Evolutionary conservation across 2,797 vertebrate genomes (phyloP), one percentile per base, ranked within the genome.

Genomic region (Periophthalmus magnuspinnatus): DNA sequence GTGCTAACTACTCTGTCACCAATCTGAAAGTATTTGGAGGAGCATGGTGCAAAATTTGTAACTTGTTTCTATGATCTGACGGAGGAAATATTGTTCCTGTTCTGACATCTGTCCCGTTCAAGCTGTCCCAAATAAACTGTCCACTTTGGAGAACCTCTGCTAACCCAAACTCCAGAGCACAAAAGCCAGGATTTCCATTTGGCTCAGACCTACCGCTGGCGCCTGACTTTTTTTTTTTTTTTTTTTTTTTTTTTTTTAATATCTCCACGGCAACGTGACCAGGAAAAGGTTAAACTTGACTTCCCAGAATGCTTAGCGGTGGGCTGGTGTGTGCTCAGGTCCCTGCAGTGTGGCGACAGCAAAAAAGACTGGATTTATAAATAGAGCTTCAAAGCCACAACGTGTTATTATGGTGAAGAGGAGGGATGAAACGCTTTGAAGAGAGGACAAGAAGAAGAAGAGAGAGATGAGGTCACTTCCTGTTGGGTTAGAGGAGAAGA

Each of bases 361-460:
- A 90, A 76, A 83, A n/a, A 71, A 82, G 77, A 58, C 56, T 60
- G 59, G 70, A 80, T 89, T 88, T 94, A 93, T 89, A 93, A 93
- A 93, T 93, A 94, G 90, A 89, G 86, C 81, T 91, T 88, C 74
- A 84, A 86, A 91, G 84, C 78, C 36, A 24, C 69, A 83, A 75
- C 69, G 77, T 89, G 86, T 91, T 79, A 90, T 93, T 92, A 90
- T 77, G 74, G 79, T 2, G 28, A 48, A 41, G 81, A 70, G 64
- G 75, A 70, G 36, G 60, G 41, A 72, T 36, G n/a, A 21, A 72
- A 33, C 64, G 14, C n/a, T 79, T 41, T 60, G 67, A 67, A 69
- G 5, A 41, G 22, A 22, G n/a, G n/a, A n/a, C n/a, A 9, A 33
- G 47, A 8, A 50, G 73, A 24, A 56, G 69, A 2, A 67, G 64